Conservation (phyloP, 92 coral and sea anemone genomes). For the Epizoanthus stellaris region DNA sequence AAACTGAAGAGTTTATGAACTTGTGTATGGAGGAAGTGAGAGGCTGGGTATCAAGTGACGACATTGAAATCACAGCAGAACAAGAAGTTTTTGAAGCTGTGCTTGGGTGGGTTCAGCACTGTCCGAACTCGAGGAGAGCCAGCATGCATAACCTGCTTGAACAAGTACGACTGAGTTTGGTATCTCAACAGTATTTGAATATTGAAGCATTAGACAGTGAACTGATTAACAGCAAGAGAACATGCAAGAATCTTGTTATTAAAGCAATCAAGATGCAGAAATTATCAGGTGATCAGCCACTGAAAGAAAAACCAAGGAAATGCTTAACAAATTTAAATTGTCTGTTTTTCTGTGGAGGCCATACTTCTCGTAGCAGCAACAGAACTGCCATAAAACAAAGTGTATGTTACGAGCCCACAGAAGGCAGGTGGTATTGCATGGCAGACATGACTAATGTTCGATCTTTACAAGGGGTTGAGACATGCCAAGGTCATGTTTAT, state of each 20-base stretch:
- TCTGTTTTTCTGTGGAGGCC: conserved; percentile 1
- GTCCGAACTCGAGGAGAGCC: conserved; percentile 64
- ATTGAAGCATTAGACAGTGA: conserved; percentile 64
- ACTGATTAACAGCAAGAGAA: conserved; percentile 57
- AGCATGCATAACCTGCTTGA: conserved; percentile 72
- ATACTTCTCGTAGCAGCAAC: background rate
- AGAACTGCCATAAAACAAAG: too few relatives aligned
- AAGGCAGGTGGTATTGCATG: background rate
- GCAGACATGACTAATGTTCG: background rate
- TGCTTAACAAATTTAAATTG: conserved; percentile 5
- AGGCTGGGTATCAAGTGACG: conserved; percentile 83
- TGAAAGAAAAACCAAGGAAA: conserved; percentile 1
- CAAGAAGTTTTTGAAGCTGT: conserved; percentile 80
- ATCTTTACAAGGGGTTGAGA: background rate
- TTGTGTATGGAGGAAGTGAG: conserved; percentile 77
- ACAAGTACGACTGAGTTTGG: conserved; percentile 64
- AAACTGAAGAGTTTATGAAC: conserved; percentile 71
- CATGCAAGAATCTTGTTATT: conserved; percentile 52
- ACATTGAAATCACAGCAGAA: conserved; percentile 80
- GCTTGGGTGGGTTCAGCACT: conserved; percentile 75
- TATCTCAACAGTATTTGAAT: conserved; percentile 72
- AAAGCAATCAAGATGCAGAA: conserved; percentile 56
- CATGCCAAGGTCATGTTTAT: background rate
- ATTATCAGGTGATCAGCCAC: conserved; percentile 1
- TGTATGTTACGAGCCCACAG: background rate